Evolutionary conservation across 2,113 vertebrate genomes (phyloP), one percentile per base, ranked within the genome.

Genomic region (Prunella himalayana): DNA sequence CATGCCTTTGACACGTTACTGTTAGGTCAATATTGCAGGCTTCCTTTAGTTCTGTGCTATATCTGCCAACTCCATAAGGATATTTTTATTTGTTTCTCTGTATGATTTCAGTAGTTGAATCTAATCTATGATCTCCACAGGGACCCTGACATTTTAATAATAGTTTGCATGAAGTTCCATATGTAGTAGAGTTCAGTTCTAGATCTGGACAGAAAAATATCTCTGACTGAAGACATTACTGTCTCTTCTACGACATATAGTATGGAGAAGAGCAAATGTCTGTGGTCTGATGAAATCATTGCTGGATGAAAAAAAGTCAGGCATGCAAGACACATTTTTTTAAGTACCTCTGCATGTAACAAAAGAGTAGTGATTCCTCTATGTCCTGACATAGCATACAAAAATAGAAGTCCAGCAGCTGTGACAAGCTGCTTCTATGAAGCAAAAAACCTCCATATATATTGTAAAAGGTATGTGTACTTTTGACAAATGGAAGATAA

Each of bases 401-500:
- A 80, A 76, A 61, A 0, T 21, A 51, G 4, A 86, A 60, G 9
- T n/a, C 6, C 54, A 50, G 15, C 5, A 72, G 19, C 21, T 53
- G 15, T 20, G 49, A 64, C 11, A 73, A 72, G 13, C 6, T 78
- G 22, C 16, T 72, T 22, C 41, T 22, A 12, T 6, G 23, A 28
- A 15, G 22, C 5, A 85, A 75, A 75, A 53, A 33, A 25, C 1
- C 7, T 7, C 8, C 24, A 24, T 49, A 30, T 69, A 50, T 82
- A n/a, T n/a, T 69, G 50, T 22, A 30, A 79, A 81, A 84, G 1
- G 13, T 60, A 53, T 35, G 15, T 59, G 23, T 65, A 56, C 28
- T 65, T 95, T 65, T 85, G 47, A 49, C 47, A 94, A 71, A 68
- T 63, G 33, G 24, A 96, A 82, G 7, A 28, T 30, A 81, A 47